A percentile compares a stretch with the other conserved stretches of the same genome.
Conservation (phyloP, 2,888 invertebrate species). For the Thymelicus acteon region DNA sequence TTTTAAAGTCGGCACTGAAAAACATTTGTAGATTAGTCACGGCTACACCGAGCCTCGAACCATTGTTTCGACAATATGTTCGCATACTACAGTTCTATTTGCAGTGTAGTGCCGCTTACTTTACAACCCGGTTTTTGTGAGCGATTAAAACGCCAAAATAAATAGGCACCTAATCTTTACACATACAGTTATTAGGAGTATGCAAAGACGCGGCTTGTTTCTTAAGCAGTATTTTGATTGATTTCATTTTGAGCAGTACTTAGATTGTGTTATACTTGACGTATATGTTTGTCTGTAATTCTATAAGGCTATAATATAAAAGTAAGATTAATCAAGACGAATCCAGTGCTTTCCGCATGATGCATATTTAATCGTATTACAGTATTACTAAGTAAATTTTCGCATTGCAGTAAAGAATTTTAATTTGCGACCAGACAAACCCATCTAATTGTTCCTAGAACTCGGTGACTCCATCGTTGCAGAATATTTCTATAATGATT, state of each 20-base stretch:
- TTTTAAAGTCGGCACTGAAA: slow-evolving; percentile 57
- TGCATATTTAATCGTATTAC: too few species aligned
- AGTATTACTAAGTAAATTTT: not conserved
- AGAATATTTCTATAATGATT: slow-evolving; percentile 58
- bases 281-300: too few species aligned
- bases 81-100: slow-evolving; percentile 74
- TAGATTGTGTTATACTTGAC: not conserved
- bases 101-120: slow-evolving; percentile 66
- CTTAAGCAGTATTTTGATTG: not conserved
- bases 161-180: slow-evolving; percentile 41
- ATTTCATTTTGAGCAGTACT: not conserved
- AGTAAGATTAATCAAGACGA: too few species aligned
- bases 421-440: slow-evolving; percentile 7
- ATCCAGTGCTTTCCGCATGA: too few species aligned
- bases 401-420: not conserved
- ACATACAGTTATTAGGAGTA: slow-evolving; percentile 18
- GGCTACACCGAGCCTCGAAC: slow-evolving; percentile 58
- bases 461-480: slow-evolving; percentile 60
- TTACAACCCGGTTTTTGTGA: slow-evolving; percentile 68
- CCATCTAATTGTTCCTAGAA: slow-evolving; percentile 55
- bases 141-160: slow-evolving; percentile 60
- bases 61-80: slow-evolving; percentile 73
- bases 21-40: slow-evolving; percentile 72
- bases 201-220: slow-evolving; percentile 7
- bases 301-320: too few species aligned